Percentiles rank a stretch among this genome's conserved stretches.
Conservation (phyloP, 2,113 vertebrate genomes). For the Cyphomyrus discorhynchus region DNA sequence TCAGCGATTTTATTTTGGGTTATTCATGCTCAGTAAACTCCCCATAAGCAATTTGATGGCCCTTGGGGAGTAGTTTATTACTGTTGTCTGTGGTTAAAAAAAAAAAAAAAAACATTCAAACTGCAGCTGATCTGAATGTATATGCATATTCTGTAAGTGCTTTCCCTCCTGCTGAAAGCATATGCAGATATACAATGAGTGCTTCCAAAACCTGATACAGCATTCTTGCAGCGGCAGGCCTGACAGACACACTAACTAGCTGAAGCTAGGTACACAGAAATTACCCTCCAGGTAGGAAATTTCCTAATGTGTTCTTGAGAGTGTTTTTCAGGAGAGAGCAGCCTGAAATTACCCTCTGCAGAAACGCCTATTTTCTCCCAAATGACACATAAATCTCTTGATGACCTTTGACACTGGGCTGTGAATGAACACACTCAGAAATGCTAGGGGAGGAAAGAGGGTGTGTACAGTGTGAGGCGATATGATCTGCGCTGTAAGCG, state of each 20-base stretch:
- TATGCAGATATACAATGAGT: background rate
- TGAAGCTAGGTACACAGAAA: background rate
- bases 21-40: background rate
- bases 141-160: background rate
- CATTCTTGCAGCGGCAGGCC: background rate
- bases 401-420: background rate
- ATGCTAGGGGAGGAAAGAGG: background rate
- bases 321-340: background rate
- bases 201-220: background rate
- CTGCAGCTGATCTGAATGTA: background rate
- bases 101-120: background rate
- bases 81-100: background rate
- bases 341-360: background rate
- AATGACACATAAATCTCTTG: constrained; percentile 10
- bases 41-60: background rate
- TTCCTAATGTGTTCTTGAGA: background rate
- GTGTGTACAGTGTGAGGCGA: background rate
- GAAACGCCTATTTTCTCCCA: background rate
- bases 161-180: background rate
- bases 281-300: background rate
- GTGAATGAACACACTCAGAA: background rate
- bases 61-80: background rate
- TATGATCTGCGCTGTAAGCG: background rate
- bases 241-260: background rate
- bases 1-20: background rate